phyloP scores from a whole-genome alignment of 2,113 vertebrate species.

The Cricetomys ansorgei region DNA sequence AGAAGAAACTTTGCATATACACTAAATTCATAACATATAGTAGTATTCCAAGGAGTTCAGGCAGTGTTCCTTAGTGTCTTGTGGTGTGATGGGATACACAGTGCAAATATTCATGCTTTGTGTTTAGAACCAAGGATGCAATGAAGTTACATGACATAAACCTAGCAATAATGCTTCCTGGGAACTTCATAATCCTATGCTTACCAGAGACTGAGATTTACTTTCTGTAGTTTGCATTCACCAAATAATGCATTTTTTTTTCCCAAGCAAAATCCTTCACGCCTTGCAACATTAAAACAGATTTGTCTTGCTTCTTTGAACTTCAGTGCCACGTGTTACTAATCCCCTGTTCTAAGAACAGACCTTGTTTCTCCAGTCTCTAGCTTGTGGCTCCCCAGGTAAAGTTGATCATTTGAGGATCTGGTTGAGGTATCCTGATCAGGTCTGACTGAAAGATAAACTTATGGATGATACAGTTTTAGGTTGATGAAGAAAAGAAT shows the following conservation, averaged over 20 bases:
- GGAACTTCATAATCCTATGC: not conserved
- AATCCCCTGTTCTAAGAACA: not conserved
- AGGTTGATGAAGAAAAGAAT: not conserved
- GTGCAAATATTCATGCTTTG: not conserved
- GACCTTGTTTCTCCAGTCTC: not conserved
- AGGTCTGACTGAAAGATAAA: not conserved
- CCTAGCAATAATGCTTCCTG: not conserved
- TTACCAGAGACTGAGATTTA: not conserved
- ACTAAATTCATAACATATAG: not conserved
- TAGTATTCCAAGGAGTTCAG: not conserved
- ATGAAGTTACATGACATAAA: not conserved
- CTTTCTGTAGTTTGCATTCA: not conserved
- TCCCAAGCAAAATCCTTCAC: not conserved
- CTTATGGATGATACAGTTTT: not conserved
- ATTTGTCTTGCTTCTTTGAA: not conserved
- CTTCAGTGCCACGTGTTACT: not conserved
- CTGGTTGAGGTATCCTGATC: not conserved
- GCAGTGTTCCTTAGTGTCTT: not conserved
- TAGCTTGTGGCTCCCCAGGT: not conserved
- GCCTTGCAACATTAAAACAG: not conserved
- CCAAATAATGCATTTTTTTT: not conserved
- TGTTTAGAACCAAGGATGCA: not conserved
- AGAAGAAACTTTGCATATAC: not conserved
- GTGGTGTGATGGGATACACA: not conserved
- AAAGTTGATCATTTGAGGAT: not conserved